Base-by-base conservation (phyloP, 2,888 invertebrate genomes). In the Caenorhabditis angaria region DNA sequence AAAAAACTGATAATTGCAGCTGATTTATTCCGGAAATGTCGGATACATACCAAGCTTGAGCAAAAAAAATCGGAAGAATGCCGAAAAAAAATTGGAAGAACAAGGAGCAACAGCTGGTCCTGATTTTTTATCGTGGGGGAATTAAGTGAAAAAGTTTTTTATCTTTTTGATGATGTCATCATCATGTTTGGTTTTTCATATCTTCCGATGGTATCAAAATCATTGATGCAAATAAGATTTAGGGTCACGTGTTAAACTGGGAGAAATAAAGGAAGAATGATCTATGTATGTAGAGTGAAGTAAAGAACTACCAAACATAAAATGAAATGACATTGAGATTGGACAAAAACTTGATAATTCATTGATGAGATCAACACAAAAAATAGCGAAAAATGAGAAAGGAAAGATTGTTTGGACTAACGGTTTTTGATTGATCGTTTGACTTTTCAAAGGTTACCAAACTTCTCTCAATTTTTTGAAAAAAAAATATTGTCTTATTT, bases 241-340 rank as follows among this genome's bases (percentile, higher is more conserved):
- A 32, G 5, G 32, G 32, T 41, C 41, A 41, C 41, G 41, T 41
- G 41, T 18, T 55, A 58, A 53, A 51, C 10, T 27, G 56, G 32
- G 27, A 58, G 8, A 48, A 61, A 24, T 10, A 50, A 47, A 47
- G 20, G 51, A 41, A 18, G 2, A 18, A 41, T 41, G 41, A 41
- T 41, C 41, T 41, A 41, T 41, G 41, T 6, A 5, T n/a, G n/a
- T n/a, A n/a, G n/a, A n/a, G n/a, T n/a, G n/a, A 10, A 20, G 20
- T 61, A 66, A 24, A 68, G 68, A 68, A 70, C 64, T 41, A 70
- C 54, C 69, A 64, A 65, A 6, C 41, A 41, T 12, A 12, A 41
- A 12, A 41, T 18, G 18, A 41, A 41, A 41, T 18, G 18, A 41
- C 41, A 18, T 41, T 41, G 10, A 18, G 14, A 41, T 5, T 10